A percentile compares a stretch with the other conserved stretches of the same genome.
Evolutionary conservation across 1,140 invertebrate genomes (phyloP).

Genomic region (Camponotus pennsylvanicus): DNA sequence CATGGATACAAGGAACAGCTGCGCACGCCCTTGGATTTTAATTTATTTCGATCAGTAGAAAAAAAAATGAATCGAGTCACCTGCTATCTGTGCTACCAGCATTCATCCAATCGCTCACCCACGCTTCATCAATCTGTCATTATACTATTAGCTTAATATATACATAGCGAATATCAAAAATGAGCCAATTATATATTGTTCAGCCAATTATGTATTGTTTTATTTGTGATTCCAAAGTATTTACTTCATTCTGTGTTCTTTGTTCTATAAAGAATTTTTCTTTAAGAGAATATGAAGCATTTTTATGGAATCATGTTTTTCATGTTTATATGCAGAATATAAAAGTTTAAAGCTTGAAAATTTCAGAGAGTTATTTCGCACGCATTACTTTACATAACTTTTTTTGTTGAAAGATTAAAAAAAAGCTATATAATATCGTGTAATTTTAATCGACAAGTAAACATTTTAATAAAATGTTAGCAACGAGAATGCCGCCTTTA

Average conservation of each 20-base stretch:
- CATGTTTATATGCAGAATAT: background rate
- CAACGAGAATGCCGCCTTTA: constrained; percentile 18
- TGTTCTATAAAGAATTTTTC: background rate
- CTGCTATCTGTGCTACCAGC: constrained; percentile 76
- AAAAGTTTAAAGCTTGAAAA: background rate
- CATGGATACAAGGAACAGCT: constrained; percentile 75
- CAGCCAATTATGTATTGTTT: background rate
- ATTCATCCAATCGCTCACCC: constrained; percentile 63
- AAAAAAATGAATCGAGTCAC: constrained; percentile 69
- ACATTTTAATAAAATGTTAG: constrained; percentile 16
- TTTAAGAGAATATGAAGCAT: background rate
- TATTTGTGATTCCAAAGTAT: constrained; percentile 8
- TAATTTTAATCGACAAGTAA: background rate
- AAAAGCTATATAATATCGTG: background rate
- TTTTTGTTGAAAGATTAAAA: background rate
- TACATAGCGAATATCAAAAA: constrained; percentile 44
- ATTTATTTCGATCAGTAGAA: constrained; percentile 73
- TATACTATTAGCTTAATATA: constrained; percentile 70
- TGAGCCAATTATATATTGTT: background rate
- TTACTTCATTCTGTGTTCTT: background rate
- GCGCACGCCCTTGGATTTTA: constrained; percentile 77
- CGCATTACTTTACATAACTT: background rate
- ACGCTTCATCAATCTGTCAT: constrained; percentile 63
- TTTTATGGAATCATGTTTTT: constrained; percentile 3
- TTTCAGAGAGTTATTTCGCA: background rate